Evolutionary conservation across 2,888 invertebrate genomes (phyloP), one percentile per base, ranked within the genome.

Genomic region (Mantis religiosa): DNA sequence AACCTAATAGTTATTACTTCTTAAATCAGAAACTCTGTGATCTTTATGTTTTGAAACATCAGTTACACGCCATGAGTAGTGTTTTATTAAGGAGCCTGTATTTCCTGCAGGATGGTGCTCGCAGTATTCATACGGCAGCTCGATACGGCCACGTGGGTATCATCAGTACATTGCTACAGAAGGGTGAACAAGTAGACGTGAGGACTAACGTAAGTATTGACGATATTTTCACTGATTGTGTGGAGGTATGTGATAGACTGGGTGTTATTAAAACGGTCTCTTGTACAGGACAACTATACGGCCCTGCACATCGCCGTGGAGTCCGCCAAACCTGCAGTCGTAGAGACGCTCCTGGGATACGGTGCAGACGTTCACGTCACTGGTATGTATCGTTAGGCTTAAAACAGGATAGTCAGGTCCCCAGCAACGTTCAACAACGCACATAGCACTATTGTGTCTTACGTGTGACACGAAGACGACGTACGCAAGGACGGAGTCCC

Each of bases 81-180:
- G 54, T 71, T 71, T 41, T 12, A 41, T 41, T 9, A 41, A 41
- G 41, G 41, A 41, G 1, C 1, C 12, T n/a, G n/a, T 12, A 25
- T 34, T 25, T 84, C 71, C 82, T 88, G 15, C 92, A 97, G 97
- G 96, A 96, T 91, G 99, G 99, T 41, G 99, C 99, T 0, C 95
- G 99, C 89, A 99, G 99, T 92, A 97, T 99, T 91, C 99, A 99
- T 93, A 98, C 99, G 0, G 99, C 99, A 0, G 99, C 99, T 20
- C 96, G 97, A 92, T 98, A 98, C 92, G 99, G 99, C 0, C 99
- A 99, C 92, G 98, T 98, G 8, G 98, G 98, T 47, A 99, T 99
- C 92, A 99, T 99, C 92, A 98, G 98, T 93, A 98, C 99, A 0
- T 94, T 99, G 83, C 94, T 99, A 89, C 97, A 98, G 92, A 98